phyloP scores from a whole-genome alignment of 2,113 vertebrate species.

The Melanerpes aurifrons region DNA sequence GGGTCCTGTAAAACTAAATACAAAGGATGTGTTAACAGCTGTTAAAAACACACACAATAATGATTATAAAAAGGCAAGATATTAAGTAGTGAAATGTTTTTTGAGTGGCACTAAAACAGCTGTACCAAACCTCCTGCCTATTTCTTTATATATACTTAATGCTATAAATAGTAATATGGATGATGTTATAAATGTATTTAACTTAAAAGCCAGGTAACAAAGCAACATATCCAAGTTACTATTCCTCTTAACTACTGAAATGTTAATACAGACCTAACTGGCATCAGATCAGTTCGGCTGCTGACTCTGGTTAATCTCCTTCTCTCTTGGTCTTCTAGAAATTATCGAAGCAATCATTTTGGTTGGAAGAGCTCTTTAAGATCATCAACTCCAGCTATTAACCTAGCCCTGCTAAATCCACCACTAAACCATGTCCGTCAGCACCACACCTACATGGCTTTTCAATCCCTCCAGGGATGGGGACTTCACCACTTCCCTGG shows the following conservation, averaged over 20 bases:
- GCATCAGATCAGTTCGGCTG: background rate
- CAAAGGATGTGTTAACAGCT: background rate
- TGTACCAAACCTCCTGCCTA: background rate
- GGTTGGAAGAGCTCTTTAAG: no score
- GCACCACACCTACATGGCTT: no score
- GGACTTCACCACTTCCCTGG: no score
- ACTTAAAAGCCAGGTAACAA: background rate
- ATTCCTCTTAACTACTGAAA: background rate
- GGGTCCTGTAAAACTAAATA: background rate
- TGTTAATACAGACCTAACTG: background rate
- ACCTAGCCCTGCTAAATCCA: no score
- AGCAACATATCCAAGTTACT: background rate
- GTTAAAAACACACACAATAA: background rate
- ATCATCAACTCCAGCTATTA: no score
- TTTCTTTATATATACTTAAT: background rate
- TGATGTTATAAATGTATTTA: background rate
- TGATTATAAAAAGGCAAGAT: background rate
- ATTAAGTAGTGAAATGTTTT: background rate
- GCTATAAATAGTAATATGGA: background rate
- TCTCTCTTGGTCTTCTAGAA: background rate
- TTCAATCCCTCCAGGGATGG: no score
- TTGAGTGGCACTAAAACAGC: background rate
- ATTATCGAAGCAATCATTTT: no score
- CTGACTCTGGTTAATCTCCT: background rate
- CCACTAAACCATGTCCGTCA: no score